Conservation (phyloP, 2,113 vertebrate species). For the Rhea pennata region DNA sequence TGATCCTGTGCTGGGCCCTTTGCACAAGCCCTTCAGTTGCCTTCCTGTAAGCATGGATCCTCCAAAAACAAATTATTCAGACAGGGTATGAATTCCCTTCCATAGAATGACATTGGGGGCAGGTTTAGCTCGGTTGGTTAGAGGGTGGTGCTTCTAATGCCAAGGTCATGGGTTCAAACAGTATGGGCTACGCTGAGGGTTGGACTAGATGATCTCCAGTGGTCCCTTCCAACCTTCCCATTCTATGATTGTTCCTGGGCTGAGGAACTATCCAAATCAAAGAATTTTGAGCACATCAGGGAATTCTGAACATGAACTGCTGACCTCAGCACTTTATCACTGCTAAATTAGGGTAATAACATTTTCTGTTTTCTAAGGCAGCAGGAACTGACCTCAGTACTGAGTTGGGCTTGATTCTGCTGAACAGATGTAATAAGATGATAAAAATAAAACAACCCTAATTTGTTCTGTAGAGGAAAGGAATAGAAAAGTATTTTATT, state of each 20-base stretch:
- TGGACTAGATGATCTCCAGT: too few relatives aligned
- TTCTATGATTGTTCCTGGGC: not conserved
- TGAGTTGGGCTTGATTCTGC: constrained; percentile 2
- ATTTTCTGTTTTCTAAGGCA: constrained; percentile 41
- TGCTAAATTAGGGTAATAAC: constrained; percentile 37
- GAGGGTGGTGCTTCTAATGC: too few relatives aligned
- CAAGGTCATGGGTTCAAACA: too few relatives aligned
- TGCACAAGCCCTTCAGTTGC: not conserved
- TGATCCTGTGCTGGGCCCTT: not conserved
- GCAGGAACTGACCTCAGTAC: constrained; percentile 34
- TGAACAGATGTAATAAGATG: constrained; percentile 55
- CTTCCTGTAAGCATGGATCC: not conserved
- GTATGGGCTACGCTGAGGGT: too few relatives aligned
- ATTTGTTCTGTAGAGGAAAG: constrained; percentile 11
- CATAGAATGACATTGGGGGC: not conserved
- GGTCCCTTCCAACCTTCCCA: too few relatives aligned
- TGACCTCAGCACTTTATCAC: not conserved
- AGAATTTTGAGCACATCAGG: constrained; percentile 1
- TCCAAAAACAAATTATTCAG: constrained; percentile 1
- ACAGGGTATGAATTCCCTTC: not conserved
- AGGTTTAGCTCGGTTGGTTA: too few relatives aligned
- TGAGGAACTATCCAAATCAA: not conserved
- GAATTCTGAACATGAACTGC: constrained; percentile 13
- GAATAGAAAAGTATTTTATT: constrained; percentile 44
- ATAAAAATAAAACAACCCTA: not conserved